phyloP scores from a whole-genome alignment of 1,140 invertebrate genomes.

The Microplitis mediator region DNA sequence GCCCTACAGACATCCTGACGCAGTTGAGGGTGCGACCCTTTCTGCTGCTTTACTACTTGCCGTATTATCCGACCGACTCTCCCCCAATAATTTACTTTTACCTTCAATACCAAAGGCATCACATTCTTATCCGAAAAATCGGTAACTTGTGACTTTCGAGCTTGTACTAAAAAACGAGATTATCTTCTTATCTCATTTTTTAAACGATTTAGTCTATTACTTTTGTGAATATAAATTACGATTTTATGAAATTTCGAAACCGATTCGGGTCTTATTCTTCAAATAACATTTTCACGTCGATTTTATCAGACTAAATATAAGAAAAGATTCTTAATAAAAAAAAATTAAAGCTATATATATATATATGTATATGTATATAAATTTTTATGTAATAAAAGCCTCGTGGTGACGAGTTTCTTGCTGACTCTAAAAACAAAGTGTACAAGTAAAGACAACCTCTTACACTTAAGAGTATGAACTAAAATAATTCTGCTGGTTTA shows the following conservation, averaged over 20 bases:
- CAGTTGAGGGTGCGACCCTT: too few species aligned
- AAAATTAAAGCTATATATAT: not conserved
- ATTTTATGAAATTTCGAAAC: not conserved
- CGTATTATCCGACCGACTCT: too few species aligned
- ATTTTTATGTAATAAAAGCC: too few species aligned
- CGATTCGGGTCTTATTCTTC: not conserved
- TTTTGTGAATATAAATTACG: not conserved
- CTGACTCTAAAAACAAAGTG: not conserved
- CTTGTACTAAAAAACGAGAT: not conserved
- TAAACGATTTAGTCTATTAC: not conserved
- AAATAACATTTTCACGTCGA: too few species aligned
- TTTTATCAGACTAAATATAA: too few species aligned
- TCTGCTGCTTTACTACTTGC: too few species aligned
- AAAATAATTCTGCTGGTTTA: not conserved
- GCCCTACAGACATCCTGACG: too few species aligned
- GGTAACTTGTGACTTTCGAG: not conserved
- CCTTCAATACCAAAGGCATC: not conserved
- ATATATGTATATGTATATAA: not conserved
- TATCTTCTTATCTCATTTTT: slow-evolving; percentile 1
- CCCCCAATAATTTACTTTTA: too few species aligned
- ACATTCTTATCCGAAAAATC: not conserved
- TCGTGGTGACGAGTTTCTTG: not conserved
- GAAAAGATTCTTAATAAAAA: not conserved
- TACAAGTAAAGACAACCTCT: not conserved
- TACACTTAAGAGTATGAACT: not conserved